Conservation (phyloP, 2,113 vertebrate genomes). For the Nycticorax nycticorax region DNA sequence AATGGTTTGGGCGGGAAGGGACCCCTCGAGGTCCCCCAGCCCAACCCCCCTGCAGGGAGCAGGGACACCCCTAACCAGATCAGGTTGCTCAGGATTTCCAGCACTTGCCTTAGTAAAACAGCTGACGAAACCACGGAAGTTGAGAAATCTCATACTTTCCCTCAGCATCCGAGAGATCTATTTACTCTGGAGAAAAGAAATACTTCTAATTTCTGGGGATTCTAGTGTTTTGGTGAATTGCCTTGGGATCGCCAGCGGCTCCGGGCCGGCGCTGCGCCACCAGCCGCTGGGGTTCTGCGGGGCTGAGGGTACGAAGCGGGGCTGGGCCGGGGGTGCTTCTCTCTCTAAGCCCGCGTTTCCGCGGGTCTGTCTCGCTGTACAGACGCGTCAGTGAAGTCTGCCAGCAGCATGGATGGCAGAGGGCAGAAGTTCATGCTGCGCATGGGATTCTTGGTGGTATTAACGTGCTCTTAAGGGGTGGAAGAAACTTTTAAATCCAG, state of each 20-base stretch:
- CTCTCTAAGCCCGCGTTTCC: background rate
- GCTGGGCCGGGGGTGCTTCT: background rate
- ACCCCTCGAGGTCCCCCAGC: too few relatives aligned
- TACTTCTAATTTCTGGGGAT: background rate
- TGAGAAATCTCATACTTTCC: background rate
- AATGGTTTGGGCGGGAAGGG: too few relatives aligned
- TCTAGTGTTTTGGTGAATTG: background rate
- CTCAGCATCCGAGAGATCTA: background rate
- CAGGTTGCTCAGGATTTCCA: background rate
- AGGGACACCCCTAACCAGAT: too few relatives aligned
- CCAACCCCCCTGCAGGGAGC: too few relatives aligned
- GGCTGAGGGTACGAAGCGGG: background rate
- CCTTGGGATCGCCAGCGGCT: background rate
- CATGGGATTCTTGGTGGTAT: background rate
- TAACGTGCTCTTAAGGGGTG: background rate
- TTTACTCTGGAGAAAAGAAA: background rate
- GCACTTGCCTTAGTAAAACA: background rate
- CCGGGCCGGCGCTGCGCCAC: background rate
- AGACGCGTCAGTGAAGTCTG: background rate
- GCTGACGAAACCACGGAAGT: background rate
- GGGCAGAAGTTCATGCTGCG: background rate
- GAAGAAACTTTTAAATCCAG: background rate
- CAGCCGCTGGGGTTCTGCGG: background rate
- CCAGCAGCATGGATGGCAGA: background rate
- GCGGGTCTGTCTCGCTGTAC: background rate